A percentile compares a stretch with the other conserved stretches of the same genome.
Evolutionary conservation across 2,888 invertebrate species (phyloP).

Genomic region (Mesorhabditis sp.): DNA sequence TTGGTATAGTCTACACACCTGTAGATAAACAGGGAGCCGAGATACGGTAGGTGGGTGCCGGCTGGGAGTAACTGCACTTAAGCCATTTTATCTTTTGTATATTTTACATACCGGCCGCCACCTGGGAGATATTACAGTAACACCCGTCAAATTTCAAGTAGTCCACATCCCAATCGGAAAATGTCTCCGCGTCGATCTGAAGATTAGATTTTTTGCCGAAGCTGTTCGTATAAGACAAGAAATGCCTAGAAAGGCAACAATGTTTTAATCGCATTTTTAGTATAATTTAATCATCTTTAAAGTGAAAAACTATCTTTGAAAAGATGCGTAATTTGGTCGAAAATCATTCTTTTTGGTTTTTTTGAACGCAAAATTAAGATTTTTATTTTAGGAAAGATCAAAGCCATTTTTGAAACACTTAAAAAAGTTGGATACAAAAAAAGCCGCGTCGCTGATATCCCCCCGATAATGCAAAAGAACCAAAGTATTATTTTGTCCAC

Average conservation of each 20-base stretch:
- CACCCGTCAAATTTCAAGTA: conserved; percentile 95
- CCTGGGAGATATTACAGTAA: conserved; percentile 74
- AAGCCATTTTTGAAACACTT: not conserved
- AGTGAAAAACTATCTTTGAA: too few relatives aligned
- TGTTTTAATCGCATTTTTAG: too few relatives aligned
- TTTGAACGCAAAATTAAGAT: too few relatives aligned
- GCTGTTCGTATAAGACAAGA: too few relatives aligned
- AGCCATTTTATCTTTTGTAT: not conserved
- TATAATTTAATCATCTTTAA: too few relatives aligned
- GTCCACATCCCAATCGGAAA: conserved; percentile 88
- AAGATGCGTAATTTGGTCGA: too few relatives aligned
- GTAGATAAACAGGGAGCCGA: too few relatives aligned
- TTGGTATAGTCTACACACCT: too few relatives aligned
- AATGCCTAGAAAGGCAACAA: too few relatives aligned
- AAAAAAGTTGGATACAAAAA: conserved; percentile 3
- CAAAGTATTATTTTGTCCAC: not conserved
- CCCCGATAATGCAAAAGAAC: not conserved
- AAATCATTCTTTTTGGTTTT: too few relatives aligned
- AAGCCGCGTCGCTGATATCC: not conserved
- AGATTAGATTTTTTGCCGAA: not conserved
- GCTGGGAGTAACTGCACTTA: not conserved
- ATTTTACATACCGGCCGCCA: conserved; percentile 55
- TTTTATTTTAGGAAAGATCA: too few relatives aligned
- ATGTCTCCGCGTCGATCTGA: conserved; percentile 79
- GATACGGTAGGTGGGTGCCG: too few relatives aligned